Evolutionary conservation across 1,140 invertebrate species (phyloP).

Genomic region (Procambarus clarkii): DNA sequence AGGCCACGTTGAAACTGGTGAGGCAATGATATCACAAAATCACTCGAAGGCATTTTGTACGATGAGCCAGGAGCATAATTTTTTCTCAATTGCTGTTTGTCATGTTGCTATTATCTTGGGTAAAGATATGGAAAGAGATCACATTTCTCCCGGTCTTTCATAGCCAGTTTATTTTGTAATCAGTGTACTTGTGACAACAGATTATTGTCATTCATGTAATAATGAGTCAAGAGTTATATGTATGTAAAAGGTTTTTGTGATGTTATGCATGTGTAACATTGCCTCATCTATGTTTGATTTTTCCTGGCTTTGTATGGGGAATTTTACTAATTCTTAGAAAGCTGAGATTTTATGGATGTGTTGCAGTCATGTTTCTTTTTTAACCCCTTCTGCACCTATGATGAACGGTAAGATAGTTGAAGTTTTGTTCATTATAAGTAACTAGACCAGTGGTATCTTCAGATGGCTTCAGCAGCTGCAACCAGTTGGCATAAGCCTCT

Average conservation of each 20-base stretch:
- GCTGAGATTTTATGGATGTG: neutral
- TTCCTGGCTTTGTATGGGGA: neutral
- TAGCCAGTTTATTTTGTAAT: no score
- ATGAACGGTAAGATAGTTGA: neutral
- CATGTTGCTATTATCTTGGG: no score
- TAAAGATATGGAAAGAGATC: no score
- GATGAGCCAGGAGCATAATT: neutral
- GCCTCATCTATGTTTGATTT: neutral
- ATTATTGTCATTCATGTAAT: no score
- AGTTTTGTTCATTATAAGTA: neutral
- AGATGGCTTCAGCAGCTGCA: slow-evolving; percentile 97
- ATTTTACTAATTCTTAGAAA: neutral
- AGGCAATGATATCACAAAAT: neutral
- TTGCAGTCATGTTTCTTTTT: neutral
- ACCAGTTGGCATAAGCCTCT: slow-evolving; percentile 95
- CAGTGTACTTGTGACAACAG: no score
- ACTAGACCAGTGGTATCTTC: slow-evolving; percentile 36
- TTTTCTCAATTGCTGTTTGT: no score
- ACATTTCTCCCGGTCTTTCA: no score
- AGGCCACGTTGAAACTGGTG: neutral
- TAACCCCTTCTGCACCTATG: neutral
- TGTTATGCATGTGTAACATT: neutral
- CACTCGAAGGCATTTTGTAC: neutral
- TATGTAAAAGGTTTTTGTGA: no score
- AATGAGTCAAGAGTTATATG: no score